phyloP scores from a whole-genome alignment of 2,888 invertebrate genomes.

The Anorthoa munda region DNA sequence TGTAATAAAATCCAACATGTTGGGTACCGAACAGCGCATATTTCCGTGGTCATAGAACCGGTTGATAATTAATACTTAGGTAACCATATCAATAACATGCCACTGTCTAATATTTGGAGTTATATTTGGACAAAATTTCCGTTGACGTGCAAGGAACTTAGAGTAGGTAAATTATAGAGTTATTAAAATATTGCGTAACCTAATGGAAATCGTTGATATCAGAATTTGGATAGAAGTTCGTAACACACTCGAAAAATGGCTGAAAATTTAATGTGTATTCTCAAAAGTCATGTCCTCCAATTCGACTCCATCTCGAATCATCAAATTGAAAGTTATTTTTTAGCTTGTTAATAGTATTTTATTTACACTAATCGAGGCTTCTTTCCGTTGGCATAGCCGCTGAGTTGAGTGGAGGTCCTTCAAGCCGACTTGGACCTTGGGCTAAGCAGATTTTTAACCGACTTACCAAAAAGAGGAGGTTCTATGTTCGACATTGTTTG shows the following conservation, averaged over 20 bases:
- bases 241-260: not conserved
- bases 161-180: not conserved
- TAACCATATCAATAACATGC: not conserved
- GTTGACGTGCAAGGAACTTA: not conserved
- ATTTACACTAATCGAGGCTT: too few species aligned
- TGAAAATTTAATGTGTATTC: too few species aligned
- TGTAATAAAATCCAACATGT: not conserved
- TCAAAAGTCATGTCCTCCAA: too few species aligned
- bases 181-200: not conserved
- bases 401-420: too few species aligned
- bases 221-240: not conserved
- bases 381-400: too few species aligned
- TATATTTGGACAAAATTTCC: not conserved
- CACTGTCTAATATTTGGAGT: not conserved
- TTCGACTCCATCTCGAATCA: too few species aligned
- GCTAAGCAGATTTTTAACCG: too few species aligned
- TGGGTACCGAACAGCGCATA: not conserved
- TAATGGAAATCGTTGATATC: not conserved
- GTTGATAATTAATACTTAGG: conserved; percentile 4
- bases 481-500: too few species aligned
- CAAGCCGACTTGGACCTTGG: too few species aligned
- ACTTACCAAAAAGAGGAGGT: too few species aligned
- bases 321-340: too few species aligned
- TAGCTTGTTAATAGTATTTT: too few species aligned
- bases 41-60: conserved; percentile 8